Evolutionary conservation across 1,140 invertebrate genomes (phyloP), one percentile per base, ranked within the genome.

Genomic region (Camponotus vicinus): DNA sequence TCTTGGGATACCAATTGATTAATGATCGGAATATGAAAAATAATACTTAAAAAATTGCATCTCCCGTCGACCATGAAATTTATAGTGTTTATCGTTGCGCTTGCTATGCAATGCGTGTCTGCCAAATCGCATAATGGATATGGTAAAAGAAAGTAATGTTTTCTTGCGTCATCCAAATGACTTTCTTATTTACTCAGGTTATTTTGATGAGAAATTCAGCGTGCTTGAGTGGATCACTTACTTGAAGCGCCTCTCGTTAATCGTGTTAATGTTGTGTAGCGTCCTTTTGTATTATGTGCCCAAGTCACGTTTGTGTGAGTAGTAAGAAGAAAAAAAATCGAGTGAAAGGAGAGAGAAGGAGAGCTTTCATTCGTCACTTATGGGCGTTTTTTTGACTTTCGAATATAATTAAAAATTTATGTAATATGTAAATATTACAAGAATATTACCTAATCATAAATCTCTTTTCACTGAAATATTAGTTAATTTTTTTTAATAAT

Each of bases 251-350:
- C 64, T 91, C n/a, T 86, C 80, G 37, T n/a, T 92, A 57, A 88
- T 89, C 21, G 69, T 63, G 21, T 76, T 92, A 57, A 88, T 92
- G 70, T 13, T 92, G 11, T 88, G 61, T n/a, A 78, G 73, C 8
- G 66, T 92, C 18, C 42, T 92, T 52, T 76, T 93, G 6, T 92
- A 93, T 83, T 93, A 92, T 57, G 69, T 93, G 45, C 92, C 92
- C 9, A 85, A 92, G 71, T 91, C 93, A 45, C 91, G 93, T 76
- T 86, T 83, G 61, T 87, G 93, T 94, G 82, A 93, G 89, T 92
- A 82, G 18, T 18, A 45, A 49, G 1, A 27, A 61, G 27, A 57
- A 13, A 78, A 73, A 45, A 63, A n/a, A 3, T 49, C 34, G 37
- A 59, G 84, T 78, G 76, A 79, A 49, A 79, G 75, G 71, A 64